Percentiles rank a stretch among this genome's conserved stretches.
phyloP scores from a whole-genome alignment of 2,113 vertebrate species.

The Galeopterus variegatus region DNA sequence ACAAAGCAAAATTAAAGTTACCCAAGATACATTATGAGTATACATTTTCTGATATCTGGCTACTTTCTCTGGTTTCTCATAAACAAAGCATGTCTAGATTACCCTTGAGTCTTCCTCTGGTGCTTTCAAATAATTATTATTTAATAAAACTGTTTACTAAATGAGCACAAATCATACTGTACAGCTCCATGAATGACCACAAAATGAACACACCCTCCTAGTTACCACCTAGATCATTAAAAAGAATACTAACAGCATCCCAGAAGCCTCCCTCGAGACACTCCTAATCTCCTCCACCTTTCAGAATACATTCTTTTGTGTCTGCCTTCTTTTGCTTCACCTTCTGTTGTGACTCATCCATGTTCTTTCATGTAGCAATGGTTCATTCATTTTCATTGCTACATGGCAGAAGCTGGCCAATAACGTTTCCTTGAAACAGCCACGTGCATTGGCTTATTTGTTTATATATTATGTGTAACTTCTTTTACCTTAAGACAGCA shows the following conservation, averaged over 20 bases:
- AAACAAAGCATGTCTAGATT: neutral
- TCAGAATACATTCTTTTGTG: neutral
- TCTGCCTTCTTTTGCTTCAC: neutral
- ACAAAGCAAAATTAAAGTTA: slow-evolving; percentile 59
- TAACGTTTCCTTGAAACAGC: neutral
- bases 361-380: neutral
- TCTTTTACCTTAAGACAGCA: neutral
- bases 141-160: neutral
- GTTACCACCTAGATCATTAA: neutral
- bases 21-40: neutral
- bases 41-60: neutral
- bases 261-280: neutral
- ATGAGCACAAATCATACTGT: neutral
- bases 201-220: neutral
- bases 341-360: neutral
- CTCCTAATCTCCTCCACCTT: neutral
- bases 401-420: neutral
- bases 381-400: neutral
- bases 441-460: neutral
- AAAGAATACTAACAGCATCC: neutral
- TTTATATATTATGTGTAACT: neutral
- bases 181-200: neutral
- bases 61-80: neutral
- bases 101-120: neutral
- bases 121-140: neutral